Base-by-base conservation (phyloP, 2,888 invertebrate genomes). In the Chrysodeixis includens region DNA sequence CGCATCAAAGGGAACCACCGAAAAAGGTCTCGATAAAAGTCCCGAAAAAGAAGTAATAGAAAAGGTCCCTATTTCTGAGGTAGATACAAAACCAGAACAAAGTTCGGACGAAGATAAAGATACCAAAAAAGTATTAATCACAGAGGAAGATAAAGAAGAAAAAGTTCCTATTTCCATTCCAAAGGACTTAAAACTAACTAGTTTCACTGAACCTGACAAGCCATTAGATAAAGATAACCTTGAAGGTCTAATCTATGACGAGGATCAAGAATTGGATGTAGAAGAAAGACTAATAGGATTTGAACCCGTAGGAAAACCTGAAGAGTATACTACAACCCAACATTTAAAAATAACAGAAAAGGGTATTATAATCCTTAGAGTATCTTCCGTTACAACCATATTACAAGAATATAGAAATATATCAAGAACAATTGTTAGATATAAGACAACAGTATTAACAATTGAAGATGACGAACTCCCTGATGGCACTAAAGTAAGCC, bases 1-100 rank as follows among this genome's bases (percentile, higher is more conserved):
- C 76, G 71, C 80, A 71, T 88, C 90, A 77, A 86, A 86, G 81
- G 81, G 81, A 55, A 67, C 74, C 1, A 9, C 55, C n/a, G 52
- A 53, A 32, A 76, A 58, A 14, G 9, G 0, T 1, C n/a, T n/a
- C 12, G 53, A 22, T 30, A 3, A 14, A n/a, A 53, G 53, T 1
- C n/a, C 30, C 8, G 53, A 53, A 53, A 53, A 53, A 53, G 53
- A 53, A 30, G 30, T 30, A 22, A 14, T 30, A 7, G 52, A 52
- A 12, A 2, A 52, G 12, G 10, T 52, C 1, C 8, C 30, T 8
- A 26, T n/a, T n/a, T 8, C 14, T 3, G 12, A 18, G 55, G 30
- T 10, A 46, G 74, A 49, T 0, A 18, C 10, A 10, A 53, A 20
- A 5, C 44, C 49, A 14, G 30, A 61, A 22, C 5, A 0, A 51